Conservation (phyloP, 2,113 vertebrate genomes). For the Dipodomys spectabilis region DNA sequence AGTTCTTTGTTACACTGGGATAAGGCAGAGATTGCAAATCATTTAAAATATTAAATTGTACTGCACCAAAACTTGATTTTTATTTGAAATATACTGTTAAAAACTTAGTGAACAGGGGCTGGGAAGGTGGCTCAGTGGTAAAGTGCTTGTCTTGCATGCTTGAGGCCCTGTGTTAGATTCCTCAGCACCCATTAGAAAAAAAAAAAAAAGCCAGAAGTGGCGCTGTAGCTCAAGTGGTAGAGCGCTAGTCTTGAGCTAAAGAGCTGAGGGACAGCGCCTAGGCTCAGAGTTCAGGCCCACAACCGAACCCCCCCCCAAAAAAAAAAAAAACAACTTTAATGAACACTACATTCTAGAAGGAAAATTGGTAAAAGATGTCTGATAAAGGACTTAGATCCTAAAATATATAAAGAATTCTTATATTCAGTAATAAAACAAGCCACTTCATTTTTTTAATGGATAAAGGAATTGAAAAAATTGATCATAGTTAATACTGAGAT, state of each 20-base stretch:
- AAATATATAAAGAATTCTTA: conserved; percentile 3
- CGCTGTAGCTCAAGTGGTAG: too few relatives aligned
- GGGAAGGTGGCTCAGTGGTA: too few relatives aligned
- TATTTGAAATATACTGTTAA: not conserved
- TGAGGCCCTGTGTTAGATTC: too few relatives aligned
- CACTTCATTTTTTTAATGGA: not conserved
- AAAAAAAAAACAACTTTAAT: not conserved
- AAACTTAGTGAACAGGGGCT: not conserved
- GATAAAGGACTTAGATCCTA: not conserved
- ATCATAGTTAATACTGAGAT: not conserved
- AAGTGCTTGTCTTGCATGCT: too few relatives aligned
- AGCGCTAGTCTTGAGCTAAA: too few relatives aligned
- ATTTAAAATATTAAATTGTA: not conserved
- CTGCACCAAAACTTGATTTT: not conserved
- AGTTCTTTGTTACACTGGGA: not conserved
- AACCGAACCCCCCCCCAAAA: too few relatives aligned
- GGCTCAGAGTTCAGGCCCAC: too few relatives aligned
- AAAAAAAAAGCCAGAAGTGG: too few relatives aligned
- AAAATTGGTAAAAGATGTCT: not conserved
- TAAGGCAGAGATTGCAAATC: not conserved
- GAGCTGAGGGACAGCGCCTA: too few relatives aligned
- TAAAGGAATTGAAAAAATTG: not conserved
- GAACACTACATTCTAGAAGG: not conserved
- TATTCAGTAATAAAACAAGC: not conserved
- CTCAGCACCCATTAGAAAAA: too few relatives aligned